Conservation (phyloP, 2,113 vertebrate genomes). For the Sorex fumeus region DNA sequence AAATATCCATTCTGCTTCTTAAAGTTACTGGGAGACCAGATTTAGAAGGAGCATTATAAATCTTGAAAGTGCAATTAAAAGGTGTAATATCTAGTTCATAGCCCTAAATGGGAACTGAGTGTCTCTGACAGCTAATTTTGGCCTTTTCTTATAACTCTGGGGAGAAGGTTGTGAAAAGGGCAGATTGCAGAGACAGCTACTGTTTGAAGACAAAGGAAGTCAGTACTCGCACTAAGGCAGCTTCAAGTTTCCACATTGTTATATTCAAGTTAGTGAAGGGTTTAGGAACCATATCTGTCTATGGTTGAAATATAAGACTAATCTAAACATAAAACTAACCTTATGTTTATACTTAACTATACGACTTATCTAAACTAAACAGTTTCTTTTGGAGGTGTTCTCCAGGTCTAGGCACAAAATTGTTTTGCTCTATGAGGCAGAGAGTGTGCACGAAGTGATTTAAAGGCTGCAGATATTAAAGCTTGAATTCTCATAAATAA, state of each 20-base stretch:
- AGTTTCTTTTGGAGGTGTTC: not conserved
- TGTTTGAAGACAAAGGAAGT: not conserved
- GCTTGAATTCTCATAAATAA: constrained; percentile 37
- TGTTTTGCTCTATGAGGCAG: not conserved
- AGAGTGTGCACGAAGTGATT: not conserved
- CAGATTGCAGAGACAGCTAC: not conserved
- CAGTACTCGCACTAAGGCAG: not conserved
- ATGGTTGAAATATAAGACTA: not conserved
- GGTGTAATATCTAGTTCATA: not conserved
- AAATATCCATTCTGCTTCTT: not conserved
- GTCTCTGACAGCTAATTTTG: not conserved
- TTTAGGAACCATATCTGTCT: not conserved
- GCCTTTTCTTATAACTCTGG: not conserved
- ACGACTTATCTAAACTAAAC: not conserved
- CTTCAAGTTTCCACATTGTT: not conserved
- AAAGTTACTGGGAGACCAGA: not conserved
- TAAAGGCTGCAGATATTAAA: not conserved
- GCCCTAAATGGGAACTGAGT: not conserved
- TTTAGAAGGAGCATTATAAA: not conserved
- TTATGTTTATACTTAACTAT: too few relatives aligned
- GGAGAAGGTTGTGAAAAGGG: not conserved
- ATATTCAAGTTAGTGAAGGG: not conserved
- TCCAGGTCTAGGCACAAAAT: not conserved
- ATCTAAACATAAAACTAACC: not conserved
- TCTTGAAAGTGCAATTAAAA: constrained; percentile 33